Evolutionary conservation across 2,113 vertebrate species (phyloP).

Genomic region (Urocitellus parryii): DNA sequence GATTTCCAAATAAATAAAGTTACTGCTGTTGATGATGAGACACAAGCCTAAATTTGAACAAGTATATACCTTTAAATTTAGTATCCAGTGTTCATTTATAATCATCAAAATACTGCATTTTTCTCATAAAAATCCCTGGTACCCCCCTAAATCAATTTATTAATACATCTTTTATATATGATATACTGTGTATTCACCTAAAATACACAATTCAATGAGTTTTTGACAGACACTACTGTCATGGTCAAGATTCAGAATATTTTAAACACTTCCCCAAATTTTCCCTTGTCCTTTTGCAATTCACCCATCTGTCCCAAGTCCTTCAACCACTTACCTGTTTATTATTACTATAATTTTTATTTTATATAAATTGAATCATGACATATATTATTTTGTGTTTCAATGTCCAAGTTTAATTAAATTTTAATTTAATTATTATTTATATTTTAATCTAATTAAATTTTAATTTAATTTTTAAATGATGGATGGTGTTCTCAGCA

Average conservation of each 20-base stretch:
- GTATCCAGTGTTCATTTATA: neutral
- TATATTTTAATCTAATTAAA: no score
- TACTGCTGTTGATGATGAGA: neutral
- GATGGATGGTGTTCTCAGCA: neutral
- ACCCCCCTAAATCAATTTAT: neutral
- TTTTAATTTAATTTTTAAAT: conserved; percentile 34
- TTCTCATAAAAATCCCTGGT: neutral
- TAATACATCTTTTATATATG: neutral
- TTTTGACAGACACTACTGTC: neutral
- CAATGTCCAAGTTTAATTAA: neutral
- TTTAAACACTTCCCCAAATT: neutral
- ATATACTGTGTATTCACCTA: neutral
- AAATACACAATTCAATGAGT: neutral
- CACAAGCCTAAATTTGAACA: neutral
- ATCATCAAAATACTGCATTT: conserved; percentile 11
- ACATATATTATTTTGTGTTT: neutral
- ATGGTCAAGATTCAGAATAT: conserved; percentile 5
- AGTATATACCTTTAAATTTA: conserved; percentile 31
- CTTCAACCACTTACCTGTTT: neutral
- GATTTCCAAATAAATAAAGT: neutral
- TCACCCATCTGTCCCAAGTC: neutral
- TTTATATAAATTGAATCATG: neutral
- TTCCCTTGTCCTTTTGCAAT: neutral
- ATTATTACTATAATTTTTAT: neutral
- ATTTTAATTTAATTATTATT: neutral